phyloP scores from a whole-genome alignment of 92 coral and sea anemone genomes.

The Blastomussa wellsi region DNA sequence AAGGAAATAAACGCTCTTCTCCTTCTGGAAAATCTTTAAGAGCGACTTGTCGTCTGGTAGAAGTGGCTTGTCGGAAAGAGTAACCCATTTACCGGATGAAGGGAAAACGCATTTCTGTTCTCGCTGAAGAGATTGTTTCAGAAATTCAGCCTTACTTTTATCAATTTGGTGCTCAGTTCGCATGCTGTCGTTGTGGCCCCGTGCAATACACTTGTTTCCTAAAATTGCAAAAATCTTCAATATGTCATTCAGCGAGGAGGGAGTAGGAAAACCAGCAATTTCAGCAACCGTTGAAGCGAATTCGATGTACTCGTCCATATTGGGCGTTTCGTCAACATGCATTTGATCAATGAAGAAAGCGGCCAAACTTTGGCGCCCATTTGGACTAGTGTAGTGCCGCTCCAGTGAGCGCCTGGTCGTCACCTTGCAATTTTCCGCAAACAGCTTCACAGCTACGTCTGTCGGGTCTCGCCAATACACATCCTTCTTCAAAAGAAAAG shows the following conservation, averaged over 20 bases:
- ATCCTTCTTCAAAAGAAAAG: constrained; percentile 65
- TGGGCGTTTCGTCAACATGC: constrained; percentile 75
- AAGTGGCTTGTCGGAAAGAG: constrained; percentile 76
- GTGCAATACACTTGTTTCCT: constrained; percentile 59
- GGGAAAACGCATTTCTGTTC: constrained; percentile 71
- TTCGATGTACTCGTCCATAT: constrained; percentile 78
- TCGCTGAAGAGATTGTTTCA: constrained; percentile 43
- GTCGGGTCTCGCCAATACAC: constrained; percentile 93
- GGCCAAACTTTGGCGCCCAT: constrained; percentile 14
- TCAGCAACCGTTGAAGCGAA: constrained; percentile 73
- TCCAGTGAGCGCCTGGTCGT: constrained; percentile 61
- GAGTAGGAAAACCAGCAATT: constrained; percentile 68
- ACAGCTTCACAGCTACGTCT: constrained; percentile 44
- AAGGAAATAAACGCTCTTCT: constrained; percentile 73
- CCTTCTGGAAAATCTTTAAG: constrained; percentile 67
- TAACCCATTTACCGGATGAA: constrained; percentile 70
- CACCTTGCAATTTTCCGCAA: constrained; percentile 21
- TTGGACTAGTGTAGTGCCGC: constrained; percentile 46
- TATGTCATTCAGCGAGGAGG: constrained; percentile 59
- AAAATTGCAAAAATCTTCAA: constrained; percentile 74
- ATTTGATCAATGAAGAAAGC: constrained; percentile 59
- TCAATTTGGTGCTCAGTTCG: constrained; percentile 25
- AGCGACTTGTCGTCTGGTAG: constrained; percentile 70
- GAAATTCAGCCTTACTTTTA: constrained; percentile 30
- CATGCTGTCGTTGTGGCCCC: constrained; percentile 11